These are phyloP conservation scores for Pteropus rufus DNA, from an alignment of 2,797 vertebrate genomes.

Conservation along the genomic window DNA sequence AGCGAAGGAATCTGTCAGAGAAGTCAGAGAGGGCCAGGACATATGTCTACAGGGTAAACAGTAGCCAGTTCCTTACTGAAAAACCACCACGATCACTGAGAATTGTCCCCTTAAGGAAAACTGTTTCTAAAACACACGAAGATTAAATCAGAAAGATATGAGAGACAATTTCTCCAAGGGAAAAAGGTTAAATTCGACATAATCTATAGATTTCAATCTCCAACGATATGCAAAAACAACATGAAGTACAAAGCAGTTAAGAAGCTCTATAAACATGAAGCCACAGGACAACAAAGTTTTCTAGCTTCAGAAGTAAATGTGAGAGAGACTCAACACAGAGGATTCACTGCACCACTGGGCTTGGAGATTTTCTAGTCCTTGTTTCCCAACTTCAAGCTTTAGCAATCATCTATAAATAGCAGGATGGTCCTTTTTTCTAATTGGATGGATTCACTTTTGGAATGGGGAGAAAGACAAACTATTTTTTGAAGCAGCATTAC, in stretches of 20 bases:
- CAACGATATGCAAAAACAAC: conserved; percentile 53
- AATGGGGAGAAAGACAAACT: conserved; percentile 74
- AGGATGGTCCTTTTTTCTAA: conserved; percentile 80
- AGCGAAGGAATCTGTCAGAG: conserved; percentile 24
- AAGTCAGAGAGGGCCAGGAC: conserved; percentile 30
- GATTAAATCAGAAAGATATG: conserved; percentile 44
- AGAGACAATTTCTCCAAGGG: conserved; percentile 56
- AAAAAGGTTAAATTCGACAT: conserved; percentile 39
- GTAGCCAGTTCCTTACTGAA: not conserved
- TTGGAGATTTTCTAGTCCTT: conserved; percentile 78
- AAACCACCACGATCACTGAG: not conserved
- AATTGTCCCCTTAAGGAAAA: conserved; percentile 59
- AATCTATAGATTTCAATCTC: conserved; percentile 37
- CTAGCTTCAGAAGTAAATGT: conserved; percentile 73
- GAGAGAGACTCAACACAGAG: conserved; percentile 77
- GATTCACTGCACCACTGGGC: conserved; percentile 78
- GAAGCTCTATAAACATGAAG: conserved; percentile 78
- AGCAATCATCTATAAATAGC: conserved; percentile 76
- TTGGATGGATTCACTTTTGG: conserved; percentile 78
- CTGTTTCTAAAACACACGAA: conserved; percentile 46
- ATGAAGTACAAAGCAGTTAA: conserved; percentile 80
- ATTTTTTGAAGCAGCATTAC: conserved; percentile 79
- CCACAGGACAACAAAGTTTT: conserved; percentile 76
- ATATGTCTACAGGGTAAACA: not conserved
- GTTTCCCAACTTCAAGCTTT: conserved; percentile 79